Base-by-base conservation (phyloP, 2,113 vertebrate genomes). In the Apodemus speciosus region DNA sequence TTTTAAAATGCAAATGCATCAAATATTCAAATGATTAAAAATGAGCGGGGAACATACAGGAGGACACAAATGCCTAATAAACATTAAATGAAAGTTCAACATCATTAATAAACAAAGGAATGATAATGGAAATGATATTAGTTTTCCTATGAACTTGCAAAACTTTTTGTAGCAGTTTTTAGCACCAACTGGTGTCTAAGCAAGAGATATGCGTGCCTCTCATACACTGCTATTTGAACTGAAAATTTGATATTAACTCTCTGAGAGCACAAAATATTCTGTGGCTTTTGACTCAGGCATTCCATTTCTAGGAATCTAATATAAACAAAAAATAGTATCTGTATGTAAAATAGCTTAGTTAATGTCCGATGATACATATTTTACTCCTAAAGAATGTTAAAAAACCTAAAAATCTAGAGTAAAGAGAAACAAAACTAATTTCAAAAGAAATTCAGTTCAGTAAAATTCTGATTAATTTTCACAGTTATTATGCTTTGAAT, bases 1-100 rank as follows among this genome's bases (percentile, higher is more conserved):
- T 92, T 95, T 91, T 77, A 88, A 97, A 95, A 93, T 92, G 76
- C 60, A 96, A 96, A 95, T 93, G 25, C 3, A 94, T 95, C 93
- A 87, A 91, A 93, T 77, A 88, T 46, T 46, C 94, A 95, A 94
- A 94, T 87, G 8, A 90, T 66, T 13, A 81, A 90, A 83, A 11
- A 75, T 32, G 88, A 95, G 66, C 72, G 76, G 85, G 84, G 81
- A 88, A 51, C 53, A 88, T 53, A 84, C 62, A 85, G 66, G 83
- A 60, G 90, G 72, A 68, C 35, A 87, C 46, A 89, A 71, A 80
- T 27, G 30, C 13, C 75, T 91, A 95, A 88, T 97, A 92, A 92
- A 95, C 76, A 75, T 85, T 81, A 91, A 89, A 62, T 43, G 66
- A 94, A 86, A 96, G 85, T 94, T 95, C 92, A 95, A 58, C 38